Base-by-base conservation (phyloP, 2,113 vertebrate genomes). In the Dicentrarchus labrax region DNA sequence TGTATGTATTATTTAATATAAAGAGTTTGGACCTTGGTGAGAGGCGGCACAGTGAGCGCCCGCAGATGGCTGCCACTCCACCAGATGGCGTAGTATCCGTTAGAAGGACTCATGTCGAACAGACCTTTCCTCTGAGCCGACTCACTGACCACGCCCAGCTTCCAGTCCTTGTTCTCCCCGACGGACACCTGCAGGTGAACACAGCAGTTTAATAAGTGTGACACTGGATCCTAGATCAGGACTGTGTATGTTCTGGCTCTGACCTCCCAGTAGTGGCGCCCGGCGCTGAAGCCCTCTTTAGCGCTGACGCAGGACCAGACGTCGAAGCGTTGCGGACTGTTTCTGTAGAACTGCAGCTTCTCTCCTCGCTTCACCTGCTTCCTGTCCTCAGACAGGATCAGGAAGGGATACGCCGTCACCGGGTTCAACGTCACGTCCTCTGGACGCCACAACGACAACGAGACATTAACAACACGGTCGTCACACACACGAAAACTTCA, bases 251-350 rank as follows among this genome's bases (percentile, higher is more conserved):
- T 11, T 4, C 8, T 3, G 21, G 11, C 3, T 22, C 86, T 70
- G 8, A 94, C 94, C 94, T 96, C 95, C 96, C 96, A 96, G 94
- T 96, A 96, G 68, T 96, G 96, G 0, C 94, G 80, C 1, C 96
- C 96, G 0, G 89, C 62, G 61, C 24, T 39, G 74, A 86, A 96
- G 1, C 90, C 92, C 48, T 95, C 94, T 30, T 94, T 95, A n/a
- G 89, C 90, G 4, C 86, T 51, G 45, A 94, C 85, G 1, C 95
- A 96, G 81, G 94, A 95, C 94, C 95, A 96, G 4, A 96, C 95
- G 9, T 96, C 94, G 0, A 94, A 96, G 61, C 96, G 91, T 1
- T 94, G 93, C 0, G 67, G 43, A 78, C 85, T 95, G 91, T 88
- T 95, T 4, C 95, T 84, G 85, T 93, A 95, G 84, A 94, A 92